Evolutionary conservation across 2,797 vertebrate genomes (phyloP).

Genomic region (Microctenopoma steveboyesi): DNA sequence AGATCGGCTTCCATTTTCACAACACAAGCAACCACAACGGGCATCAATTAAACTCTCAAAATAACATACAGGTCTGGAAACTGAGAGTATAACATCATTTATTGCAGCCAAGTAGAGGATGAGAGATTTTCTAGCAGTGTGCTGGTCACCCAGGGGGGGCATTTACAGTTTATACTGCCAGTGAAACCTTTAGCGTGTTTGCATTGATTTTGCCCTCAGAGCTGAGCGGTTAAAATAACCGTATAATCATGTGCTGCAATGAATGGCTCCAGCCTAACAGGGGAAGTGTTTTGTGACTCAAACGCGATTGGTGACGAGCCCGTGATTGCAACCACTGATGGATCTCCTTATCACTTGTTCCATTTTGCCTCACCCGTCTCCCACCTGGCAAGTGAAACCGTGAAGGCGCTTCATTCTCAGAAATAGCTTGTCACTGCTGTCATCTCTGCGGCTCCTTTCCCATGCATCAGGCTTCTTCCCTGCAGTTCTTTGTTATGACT

Average conservation of each 20-base stretch:
- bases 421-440: slow-evolving; percentile 53
- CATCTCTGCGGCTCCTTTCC: slow-evolving; percentile 31
- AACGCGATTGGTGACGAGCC: slow-evolving; percentile 18
- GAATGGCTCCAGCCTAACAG: slow-evolving; percentile 32
- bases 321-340: slow-evolving; percentile 36
- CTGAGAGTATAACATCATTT: slow-evolving; percentile 10
- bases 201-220: slow-evolving; percentile 47
- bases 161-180: slow-evolving; percentile 26
- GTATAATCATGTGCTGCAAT: slow-evolving; percentile 24
- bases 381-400: slow-evolving; percentile 21
- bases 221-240: slow-evolving; percentile 26
- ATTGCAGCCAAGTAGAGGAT: slow-evolving; percentile 21
- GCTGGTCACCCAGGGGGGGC: slow-evolving; percentile 10
- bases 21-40: slow-evolving; percentile 5
- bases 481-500: slow-evolving; percentile 66
- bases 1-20: slow-evolving; percentile 13
- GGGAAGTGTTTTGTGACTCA: slow-evolving; percentile 5
- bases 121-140: slow-evolving; percentile 23
- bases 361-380: slow-evolving; percentile 33
- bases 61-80: slow-evolving; percentile 21
- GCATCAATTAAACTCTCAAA: slow-evolving; percentile 7
- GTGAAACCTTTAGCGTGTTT: slow-evolving; percentile 48
- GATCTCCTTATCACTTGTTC: slow-evolving; percentile 28
- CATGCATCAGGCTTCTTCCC: slow-evolving; percentile 50
- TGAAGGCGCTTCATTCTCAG: slow-evolving; percentile 32